phyloP scores from a whole-genome alignment of 2,888 invertebrate species.

The Lumbricus terrestris region DNA sequence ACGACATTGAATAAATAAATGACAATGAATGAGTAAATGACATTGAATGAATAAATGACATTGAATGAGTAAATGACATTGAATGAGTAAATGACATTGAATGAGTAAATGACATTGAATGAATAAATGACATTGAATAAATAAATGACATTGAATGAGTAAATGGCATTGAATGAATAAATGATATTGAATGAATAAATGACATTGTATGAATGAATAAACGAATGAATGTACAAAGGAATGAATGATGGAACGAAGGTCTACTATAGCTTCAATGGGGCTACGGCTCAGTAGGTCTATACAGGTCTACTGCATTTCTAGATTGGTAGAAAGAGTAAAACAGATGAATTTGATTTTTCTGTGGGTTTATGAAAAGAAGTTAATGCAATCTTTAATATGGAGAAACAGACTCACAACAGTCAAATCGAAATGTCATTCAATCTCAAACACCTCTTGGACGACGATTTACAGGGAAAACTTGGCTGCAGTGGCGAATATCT shows the following conservation, averaged over 20 bases:
- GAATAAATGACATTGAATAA: neutral
- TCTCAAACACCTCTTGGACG: too few species aligned
- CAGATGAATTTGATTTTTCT: neutral
- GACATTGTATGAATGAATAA: neutral
- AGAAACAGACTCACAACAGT: too few species aligned
- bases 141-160: neutral
- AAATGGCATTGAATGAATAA: neutral
- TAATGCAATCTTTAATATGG: neutral
- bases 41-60: neutral
- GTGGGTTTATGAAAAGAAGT: neutral
- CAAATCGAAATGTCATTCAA: too few species aligned
- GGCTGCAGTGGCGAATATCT: neutral
- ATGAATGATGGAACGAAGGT: neutral
- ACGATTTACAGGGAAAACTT: too few species aligned
- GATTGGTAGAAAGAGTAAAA: neutral
- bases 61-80: neutral
- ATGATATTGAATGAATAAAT: neutral
- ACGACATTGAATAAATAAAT: neutral
- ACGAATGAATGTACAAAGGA: neutral
- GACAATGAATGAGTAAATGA: neutral
- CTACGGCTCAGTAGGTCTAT: too few species aligned
- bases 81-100: neutral
- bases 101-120: neutral
- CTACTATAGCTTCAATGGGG: too few species aligned
- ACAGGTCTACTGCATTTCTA: neutral